Conservation (phyloP, 1,140 invertebrate genomes). For the Dreissena rostriformis region DNA sequence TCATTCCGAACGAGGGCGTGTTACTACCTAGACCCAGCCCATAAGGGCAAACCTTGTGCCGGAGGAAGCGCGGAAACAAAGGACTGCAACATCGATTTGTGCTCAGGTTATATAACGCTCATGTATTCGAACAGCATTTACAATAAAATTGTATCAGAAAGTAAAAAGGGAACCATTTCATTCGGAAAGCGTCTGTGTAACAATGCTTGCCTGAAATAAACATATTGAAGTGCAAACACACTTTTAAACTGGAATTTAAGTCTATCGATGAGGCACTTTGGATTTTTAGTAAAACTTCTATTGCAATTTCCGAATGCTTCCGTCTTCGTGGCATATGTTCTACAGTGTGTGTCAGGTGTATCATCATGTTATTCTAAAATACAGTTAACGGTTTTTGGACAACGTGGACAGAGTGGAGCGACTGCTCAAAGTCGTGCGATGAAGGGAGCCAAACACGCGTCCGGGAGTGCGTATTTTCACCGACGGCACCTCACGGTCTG, state of each 20-base stretch:
- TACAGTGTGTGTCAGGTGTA: no score
- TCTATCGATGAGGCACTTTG: no score
- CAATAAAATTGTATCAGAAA: no score
- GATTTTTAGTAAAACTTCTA: no score
- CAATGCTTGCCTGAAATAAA: no score
- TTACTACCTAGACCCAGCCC: constrained; percentile 34
- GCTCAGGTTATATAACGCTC: constrained; percentile 51
- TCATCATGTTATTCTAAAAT: not conserved
- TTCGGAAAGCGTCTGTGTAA: no score
- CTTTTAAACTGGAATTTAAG: no score
- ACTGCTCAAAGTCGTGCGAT: constrained; percentile 66
- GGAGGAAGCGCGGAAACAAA: constrained; percentile 50
- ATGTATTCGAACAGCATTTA: no score
- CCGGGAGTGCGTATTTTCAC: constrained; percentile 28
- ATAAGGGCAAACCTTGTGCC: constrained; percentile 50
- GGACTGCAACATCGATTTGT: constrained; percentile 52
- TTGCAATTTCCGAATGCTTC: no score
- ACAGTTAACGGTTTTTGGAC: constrained; percentile 70
- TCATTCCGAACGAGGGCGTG: constrained; percentile 84
- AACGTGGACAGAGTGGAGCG: constrained; percentile 61
- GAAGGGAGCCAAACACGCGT: constrained; percentile 55
- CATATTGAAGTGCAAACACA: no score
- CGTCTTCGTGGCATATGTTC: no score
- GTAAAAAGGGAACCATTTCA: no score
- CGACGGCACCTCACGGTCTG: constrained; percentile 70